phyloP scores from a whole-genome alignment of 2,113 vertebrate genomes.

The Hippocampus barbouri region DNA sequence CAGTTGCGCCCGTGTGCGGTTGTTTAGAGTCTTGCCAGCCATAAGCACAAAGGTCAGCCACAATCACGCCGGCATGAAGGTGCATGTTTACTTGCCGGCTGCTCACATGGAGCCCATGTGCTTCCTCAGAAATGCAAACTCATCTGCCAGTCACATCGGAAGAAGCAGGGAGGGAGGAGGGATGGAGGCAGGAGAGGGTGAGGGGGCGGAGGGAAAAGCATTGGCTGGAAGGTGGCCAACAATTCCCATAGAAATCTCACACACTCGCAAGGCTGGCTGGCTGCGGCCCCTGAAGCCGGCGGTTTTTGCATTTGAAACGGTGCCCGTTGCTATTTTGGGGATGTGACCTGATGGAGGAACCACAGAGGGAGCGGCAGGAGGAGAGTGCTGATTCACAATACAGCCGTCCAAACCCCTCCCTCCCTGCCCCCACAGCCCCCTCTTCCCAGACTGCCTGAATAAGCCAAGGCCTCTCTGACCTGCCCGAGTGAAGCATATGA shows the following conservation, averaged over 20 bases:
- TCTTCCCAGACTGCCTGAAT: slow-evolving; percentile 17
- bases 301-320: slow-evolving; percentile 91
- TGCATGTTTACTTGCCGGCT: slow-evolving; percentile 69
- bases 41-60: slow-evolving; percentile 49
- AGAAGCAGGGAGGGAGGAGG: slow-evolving; percentile 54
- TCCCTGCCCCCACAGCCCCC: slow-evolving; percentile 1
- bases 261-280: slow-evolving; percentile 89
- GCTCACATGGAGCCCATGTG: slow-evolving; percentile 89
- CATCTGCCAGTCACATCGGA: slow-evolving; percentile 91
- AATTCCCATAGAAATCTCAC: slow-evolving; percentile 91
- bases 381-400: slow-evolving; percentile 68
- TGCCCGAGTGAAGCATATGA: slow-evolving; percentile 8
- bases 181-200: not conserved
- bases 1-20: slow-evolving; percentile 54
- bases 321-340: slow-evolving; percentile 95
- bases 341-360: slow-evolving; percentile 90
- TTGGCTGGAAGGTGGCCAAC: slow-evolving; percentile 85
- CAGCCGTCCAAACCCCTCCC: slow-evolving; percentile 8
- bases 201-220: slow-evolving; percentile 45
- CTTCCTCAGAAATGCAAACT: slow-evolving; percentile 78
- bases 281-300: slow-evolving; percentile 85
- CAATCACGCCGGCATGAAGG: slow-evolving; percentile 58
- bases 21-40: slow-evolving; percentile 53
- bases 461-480: slow-evolving; percentile 31
- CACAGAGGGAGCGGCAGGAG: slow-evolving; percentile 83